phyloP scores from a whole-genome alignment of 2,113 vertebrate genomes.

The Piprites chloris region DNA sequence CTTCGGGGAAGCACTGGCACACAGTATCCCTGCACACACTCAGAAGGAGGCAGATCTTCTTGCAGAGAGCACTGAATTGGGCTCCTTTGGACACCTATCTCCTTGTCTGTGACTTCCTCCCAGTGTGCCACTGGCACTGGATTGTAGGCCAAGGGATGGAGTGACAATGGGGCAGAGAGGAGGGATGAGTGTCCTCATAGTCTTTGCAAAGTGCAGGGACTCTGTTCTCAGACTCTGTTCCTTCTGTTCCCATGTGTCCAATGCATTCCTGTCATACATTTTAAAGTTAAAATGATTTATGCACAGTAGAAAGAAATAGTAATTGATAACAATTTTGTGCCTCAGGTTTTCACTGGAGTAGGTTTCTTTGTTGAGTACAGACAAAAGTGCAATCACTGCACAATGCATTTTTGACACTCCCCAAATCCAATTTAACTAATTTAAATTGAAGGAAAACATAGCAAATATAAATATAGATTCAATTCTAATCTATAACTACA shows the following conservation, averaged over 20 bases:
- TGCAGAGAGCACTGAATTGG: neutral
- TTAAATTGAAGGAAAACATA: neutral
- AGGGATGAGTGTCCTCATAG: neutral
- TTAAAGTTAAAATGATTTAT: neutral
- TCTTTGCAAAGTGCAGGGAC: neutral
- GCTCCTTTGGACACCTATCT: neutral
- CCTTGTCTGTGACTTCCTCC: neutral
- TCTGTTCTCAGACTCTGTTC: too few species aligned
- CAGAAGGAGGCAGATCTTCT: accelerated
- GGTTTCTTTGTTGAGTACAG: neutral
- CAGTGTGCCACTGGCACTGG: neutral
- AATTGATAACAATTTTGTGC: neutral
- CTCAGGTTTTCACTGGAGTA: neutral
- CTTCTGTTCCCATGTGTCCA: neutral
- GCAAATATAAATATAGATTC: neutral
- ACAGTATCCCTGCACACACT: neutral
- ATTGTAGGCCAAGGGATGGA: neutral
- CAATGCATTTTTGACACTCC: neutral
- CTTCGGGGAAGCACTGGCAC: neutral
- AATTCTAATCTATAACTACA: neutral
- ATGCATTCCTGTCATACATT: neutral
- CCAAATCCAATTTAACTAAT: neutral
- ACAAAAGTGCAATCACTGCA: neutral
- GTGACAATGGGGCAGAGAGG: neutral
- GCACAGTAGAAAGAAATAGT: neutral